These are phyloP conservation scores for Lepidostoma basale DNA, from an alignment of 1,140 invertebrate genomes.

Conservation along the genomic window DNA sequence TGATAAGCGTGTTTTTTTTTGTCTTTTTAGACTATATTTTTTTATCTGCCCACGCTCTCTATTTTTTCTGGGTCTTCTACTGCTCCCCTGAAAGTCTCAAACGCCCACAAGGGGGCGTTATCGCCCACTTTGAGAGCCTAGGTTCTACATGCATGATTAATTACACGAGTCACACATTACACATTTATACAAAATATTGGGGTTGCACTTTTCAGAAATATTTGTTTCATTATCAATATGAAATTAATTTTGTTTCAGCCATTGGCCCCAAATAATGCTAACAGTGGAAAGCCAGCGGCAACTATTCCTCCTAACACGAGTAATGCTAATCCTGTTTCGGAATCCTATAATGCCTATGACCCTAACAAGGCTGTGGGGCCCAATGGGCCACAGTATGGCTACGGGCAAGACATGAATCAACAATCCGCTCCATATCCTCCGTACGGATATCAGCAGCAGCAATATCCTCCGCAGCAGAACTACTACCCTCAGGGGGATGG, in stretches of 20 bases:
- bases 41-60: too few relatives aligned
- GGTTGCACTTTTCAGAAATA: too few relatives aligned
- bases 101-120: too few relatives aligned
- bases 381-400: constrained; percentile 38
- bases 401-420: constrained; percentile 48
- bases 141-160: too few relatives aligned
- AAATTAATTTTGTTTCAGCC: constrained; percentile 30
- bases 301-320: constrained; percentile 70
- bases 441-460: constrained; percentile 52
- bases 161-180: not conserved
- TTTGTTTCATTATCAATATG: too few relatives aligned
- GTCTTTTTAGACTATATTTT: too few relatives aligned
- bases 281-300: constrained; percentile 66
- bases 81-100: too few relatives aligned
- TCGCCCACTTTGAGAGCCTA: too few relatives aligned
- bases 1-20: too few relatives aligned
- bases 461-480: constrained; percentile 52
- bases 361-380: constrained; percentile 20
- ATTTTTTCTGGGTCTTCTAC: too few relatives aligned
- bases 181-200: not conserved
- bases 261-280: constrained; percentile 35
- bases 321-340: constrained; percentile 25
- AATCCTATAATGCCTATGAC: constrained; percentile 30
- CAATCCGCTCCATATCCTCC: constrained; percentile 47
- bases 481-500: constrained; percentile 47